phyloP scores from a whole-genome alignment of 2,888 invertebrate genomes.

The Hyposoter didymator region DNA sequence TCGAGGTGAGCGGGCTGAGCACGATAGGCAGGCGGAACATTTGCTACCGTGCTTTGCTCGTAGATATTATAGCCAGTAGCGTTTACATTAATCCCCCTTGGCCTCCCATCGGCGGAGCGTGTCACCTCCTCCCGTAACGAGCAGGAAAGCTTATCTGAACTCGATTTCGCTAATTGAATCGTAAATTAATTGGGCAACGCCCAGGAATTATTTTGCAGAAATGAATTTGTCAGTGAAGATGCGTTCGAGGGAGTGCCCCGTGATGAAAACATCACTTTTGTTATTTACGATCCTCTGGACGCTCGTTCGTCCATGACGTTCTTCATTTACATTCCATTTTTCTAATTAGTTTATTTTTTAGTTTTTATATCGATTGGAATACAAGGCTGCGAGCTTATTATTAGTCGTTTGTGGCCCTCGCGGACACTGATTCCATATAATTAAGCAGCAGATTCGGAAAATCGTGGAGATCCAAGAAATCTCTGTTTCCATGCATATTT shows the following conservation, averaged over 20 bases:
- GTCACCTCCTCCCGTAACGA: slow-evolving; percentile 58
- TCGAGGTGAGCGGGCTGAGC: slow-evolving; percentile 53
- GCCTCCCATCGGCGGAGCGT: slow-evolving; percentile 39
- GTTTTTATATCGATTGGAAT: not conserved
- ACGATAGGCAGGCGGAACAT: slow-evolving; percentile 38
- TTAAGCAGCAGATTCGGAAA: not conserved
- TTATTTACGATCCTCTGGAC: not conserved
- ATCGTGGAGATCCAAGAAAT: slow-evolving; percentile 2
- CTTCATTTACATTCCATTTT: not conserved
- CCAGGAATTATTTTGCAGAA: slow-evolving; percentile 40
- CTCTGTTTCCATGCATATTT: no score
- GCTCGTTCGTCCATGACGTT: not conserved
- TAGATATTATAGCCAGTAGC: slow-evolving; percentile 49
- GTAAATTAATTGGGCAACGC: slow-evolving; percentile 77
- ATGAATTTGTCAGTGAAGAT: slow-evolving; percentile 52
- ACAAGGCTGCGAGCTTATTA: not conserved
- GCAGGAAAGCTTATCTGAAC: slow-evolving; percentile 67
- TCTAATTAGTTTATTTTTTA: not conserved
- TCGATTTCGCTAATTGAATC: slow-evolving; percentile 79
- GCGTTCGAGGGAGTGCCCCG: slow-evolving; percentile 16
- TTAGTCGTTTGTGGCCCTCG: not conserved
- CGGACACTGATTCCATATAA: no score
- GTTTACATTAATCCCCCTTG: slow-evolving; percentile 51
- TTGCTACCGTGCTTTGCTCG: slow-evolving; percentile 36
- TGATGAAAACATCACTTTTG: slow-evolving; percentile 26